A percentile compares a stretch with the other conserved stretches of the same genome.
phyloP scores from a whole-genome alignment of 2,113 vertebrate genomes.

The Mus musculus region DNA sequence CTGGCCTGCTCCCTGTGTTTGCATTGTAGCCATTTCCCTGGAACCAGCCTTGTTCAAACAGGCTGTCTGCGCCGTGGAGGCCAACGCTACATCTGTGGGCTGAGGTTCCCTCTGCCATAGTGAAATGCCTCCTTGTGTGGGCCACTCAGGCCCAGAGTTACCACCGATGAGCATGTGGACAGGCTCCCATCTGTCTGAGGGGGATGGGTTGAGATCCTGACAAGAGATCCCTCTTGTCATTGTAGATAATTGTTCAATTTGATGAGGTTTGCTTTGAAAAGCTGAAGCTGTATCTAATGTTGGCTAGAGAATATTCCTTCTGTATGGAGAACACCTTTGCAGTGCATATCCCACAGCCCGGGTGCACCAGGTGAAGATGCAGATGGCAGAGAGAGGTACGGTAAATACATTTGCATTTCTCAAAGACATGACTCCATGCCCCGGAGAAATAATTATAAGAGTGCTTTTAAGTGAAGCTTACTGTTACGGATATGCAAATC shows the following conservation, averaged over 20 bases:
- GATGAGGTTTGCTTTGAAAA: slow-evolving; percentile 59
- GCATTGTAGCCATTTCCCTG: slow-evolving; percentile 79
- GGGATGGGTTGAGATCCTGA: background rate
- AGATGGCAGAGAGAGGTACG: slow-evolving; percentile 1
- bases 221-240: background rate
- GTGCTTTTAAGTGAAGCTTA: slow-evolving; percentile 3
- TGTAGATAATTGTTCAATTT: slow-evolving; percentile 22
- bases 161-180: background rate
- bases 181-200: background rate
- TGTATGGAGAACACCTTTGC: background rate
- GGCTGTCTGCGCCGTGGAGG: slow-evolving; percentile 6
- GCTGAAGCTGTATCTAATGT: background rate
- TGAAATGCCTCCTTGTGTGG: slow-evolving; percentile 29
- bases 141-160: background rate
- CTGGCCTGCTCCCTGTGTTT: slow-evolving; percentile 73
- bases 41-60: slow-evolving; percentile 77
- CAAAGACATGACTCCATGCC: slow-evolving; percentile 50
- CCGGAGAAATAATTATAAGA: slow-evolving; percentile 58
- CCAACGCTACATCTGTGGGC: background rate
- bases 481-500: slow-evolving; percentile 35
- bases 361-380: slow-evolving; percentile 25
- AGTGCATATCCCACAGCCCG: background rate
- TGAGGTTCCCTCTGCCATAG: background rate
- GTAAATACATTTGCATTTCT: slow-evolving; percentile 33
- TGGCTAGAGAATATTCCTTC: slow-evolving; percentile 27